A percentile compares a stretch with the other conserved stretches of the same genome.
These are phyloP conservation scores for Litoditis marina DNA, from an alignment of 2,888 invertebrate species.

Conservation along the genomic window DNA sequence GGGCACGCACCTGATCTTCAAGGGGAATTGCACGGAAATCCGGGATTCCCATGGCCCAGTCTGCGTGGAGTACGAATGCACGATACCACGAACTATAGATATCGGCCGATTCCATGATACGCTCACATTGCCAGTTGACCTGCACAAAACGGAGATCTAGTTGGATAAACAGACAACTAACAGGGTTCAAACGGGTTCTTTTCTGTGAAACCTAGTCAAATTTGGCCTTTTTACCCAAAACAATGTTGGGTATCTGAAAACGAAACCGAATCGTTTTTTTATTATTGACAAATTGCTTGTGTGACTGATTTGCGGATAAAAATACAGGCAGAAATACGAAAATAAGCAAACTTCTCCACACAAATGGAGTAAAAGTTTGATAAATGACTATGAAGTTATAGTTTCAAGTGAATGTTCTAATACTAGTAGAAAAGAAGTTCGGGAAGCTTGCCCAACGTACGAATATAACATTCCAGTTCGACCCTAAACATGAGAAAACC, in stretches of 20 bases:
- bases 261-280: too few relatives aligned
- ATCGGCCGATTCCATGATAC: conserved; percentile 45
- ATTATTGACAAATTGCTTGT: too few relatives aligned
- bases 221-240: background rate
- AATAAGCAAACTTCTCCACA: too few relatives aligned
- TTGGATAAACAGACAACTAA: too few relatives aligned
- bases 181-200: background rate
- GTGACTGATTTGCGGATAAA: too few relatives aligned
- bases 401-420: too few relatives aligned
- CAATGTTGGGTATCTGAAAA: background rate
- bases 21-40: conserved; percentile 42
- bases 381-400: too few relatives aligned
- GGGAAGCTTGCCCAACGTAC: too few relatives aligned
- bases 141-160: conserved; percentile 14
- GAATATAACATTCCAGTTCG: too few relatives aligned
- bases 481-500: background rate
- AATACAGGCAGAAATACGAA: too few relatives aligned
- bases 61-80: conserved; percentile 48
- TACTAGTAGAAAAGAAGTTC: too few relatives aligned
- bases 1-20: conserved; percentile 33
- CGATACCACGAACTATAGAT: conserved; percentile 45
- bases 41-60: conserved; percentile 50
- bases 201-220: background rate
- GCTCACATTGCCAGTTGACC: conserved; percentile 41
- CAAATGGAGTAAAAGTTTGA: too few relatives aligned